Evolutionary conservation across 1,140 invertebrate species (phyloP).

Genomic region (Solenopsis invicta): DNA sequence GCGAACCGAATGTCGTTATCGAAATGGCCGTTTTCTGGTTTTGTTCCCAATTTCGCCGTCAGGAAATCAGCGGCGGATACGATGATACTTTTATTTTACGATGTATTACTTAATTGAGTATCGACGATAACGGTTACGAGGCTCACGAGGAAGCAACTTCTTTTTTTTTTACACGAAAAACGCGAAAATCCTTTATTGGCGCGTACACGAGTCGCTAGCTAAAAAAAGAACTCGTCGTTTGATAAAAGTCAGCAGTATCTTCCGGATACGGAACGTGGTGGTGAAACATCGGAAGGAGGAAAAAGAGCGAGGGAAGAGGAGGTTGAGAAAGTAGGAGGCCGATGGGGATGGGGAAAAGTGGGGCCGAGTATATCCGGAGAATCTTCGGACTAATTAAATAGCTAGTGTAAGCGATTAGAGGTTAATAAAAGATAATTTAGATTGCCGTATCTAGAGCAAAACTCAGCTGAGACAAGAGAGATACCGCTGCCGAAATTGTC

Average conservation of each 20-base stretch:
- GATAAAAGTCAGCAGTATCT: conserved; percentile 46
- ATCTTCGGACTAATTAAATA: conserved; percentile 81
- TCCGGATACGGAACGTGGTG: not conserved
- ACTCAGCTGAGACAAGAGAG: too few species aligned
- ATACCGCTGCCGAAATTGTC: too few species aligned
- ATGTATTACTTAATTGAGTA: conserved; percentile 26
- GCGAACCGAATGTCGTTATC: conserved; percentile 65
- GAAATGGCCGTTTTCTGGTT: conserved; percentile 55
- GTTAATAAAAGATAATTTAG: too few species aligned
- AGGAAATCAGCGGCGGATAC: not conserved
- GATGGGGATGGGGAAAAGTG: conserved; percentile 42
- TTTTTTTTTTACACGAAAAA: not conserved
- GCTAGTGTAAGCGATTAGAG: conserved; percentile 65
- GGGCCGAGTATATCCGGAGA: conserved; percentile 69
- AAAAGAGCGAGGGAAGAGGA: conserved; percentile 53
- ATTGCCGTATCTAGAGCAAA: too few species aligned
- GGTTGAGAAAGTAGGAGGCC: not conserved
- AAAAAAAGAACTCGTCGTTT: conserved; percentile 40
- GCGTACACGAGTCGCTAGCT: not conserved
- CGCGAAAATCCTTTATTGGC: not conserved
- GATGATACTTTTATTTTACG: conserved; percentile 9
- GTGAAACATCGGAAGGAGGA: conserved; percentile 31
- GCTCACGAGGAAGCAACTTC: not conserved
- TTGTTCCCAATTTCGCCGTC: conserved; percentile 16
- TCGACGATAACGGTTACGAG: conserved; percentile 13